These are phyloP conservation scores for Esox niger DNA, from an alignment of 2,113 vertebrate genomes.

Conservation along the genomic window DNA sequence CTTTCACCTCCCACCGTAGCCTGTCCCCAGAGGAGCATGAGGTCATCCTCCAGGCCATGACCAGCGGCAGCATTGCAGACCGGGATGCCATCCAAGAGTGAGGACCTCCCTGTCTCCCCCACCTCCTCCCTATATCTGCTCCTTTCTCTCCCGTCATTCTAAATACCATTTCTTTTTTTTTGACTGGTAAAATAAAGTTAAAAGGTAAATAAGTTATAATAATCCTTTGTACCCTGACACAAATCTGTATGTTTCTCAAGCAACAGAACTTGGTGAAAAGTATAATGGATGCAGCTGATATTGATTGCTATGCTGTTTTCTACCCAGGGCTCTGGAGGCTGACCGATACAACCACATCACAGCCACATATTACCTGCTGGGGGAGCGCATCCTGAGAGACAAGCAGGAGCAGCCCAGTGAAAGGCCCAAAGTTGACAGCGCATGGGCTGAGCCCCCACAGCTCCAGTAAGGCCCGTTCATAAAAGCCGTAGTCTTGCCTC, in stretches of 20 bases:
- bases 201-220: too few species aligned
- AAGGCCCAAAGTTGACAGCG: background rate
- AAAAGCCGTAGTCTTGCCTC: too few species aligned
- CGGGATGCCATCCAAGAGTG: slow-evolving; percentile 75
- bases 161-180: too few species aligned
- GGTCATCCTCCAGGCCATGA: slow-evolving; percentile 75
- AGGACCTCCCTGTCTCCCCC: slow-evolving; percentile 29
- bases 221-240: background rate
- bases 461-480: background rate
- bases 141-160: background rate
- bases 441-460: background rate
- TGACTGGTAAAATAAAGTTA: too few species aligned
- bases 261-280: background rate
- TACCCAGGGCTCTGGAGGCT: slow-evolving; percentile 69
- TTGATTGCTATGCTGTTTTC: background rate
- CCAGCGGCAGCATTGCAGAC: slow-evolving; percentile 66
- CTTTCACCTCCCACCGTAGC: slow-evolving; percentile 73
- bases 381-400: slow-evolving; percentile 72
- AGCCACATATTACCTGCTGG: slow-evolving; percentile 76
- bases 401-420: slow-evolving; percentile 65
- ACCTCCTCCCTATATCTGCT: background rate
- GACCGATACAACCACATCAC: slow-evolving; percentile 78
- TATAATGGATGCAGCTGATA: background rate
- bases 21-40: slow-evolving; percentile 71
- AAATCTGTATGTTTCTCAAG: background rate